phyloP scores from a whole-genome alignment of 1,140 invertebrate genomes.

The Aphaenogaster rudis region DNA sequence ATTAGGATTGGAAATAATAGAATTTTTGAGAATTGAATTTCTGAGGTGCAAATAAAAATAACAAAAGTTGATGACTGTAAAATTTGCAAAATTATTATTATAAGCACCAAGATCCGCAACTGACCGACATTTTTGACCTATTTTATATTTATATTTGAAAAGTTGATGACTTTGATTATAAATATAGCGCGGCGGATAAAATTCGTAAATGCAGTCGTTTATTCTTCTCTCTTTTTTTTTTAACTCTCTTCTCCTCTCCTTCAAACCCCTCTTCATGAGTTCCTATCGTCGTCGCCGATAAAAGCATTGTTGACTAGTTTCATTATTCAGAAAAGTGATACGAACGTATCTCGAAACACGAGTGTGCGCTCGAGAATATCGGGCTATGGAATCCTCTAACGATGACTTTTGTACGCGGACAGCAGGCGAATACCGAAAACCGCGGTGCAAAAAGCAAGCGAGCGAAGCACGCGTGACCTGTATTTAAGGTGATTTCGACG shows the following conservation, averaged over 20 bases:
- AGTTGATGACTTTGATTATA: not conserved
- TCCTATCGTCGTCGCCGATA: slow-evolving; percentile 15
- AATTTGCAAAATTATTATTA: no score
- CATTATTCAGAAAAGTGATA: slow-evolving; percentile 27
- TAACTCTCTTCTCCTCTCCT: no score
- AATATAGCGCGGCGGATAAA: not conserved
- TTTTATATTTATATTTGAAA: no score
- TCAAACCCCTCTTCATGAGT: not conserved
- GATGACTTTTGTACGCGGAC: slow-evolving; percentile 70
- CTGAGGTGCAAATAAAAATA: no score
- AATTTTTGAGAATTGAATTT: not conserved
- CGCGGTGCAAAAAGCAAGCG: slow-evolving; percentile 27
- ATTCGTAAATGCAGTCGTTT: not conserved
- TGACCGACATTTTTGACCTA: no score
- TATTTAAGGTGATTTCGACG: slow-evolving; percentile 73
- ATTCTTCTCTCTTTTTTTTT: not conserved
- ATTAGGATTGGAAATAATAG: not conserved
- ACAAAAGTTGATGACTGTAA: no score
- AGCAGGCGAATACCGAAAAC: slow-evolving; percentile 64
- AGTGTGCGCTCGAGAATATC: slow-evolving; percentile 5
- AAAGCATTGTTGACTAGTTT: not conserved
- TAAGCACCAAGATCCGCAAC: no score
- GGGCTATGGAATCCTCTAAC: slow-evolving; percentile 54
- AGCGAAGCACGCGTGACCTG: slow-evolving; percentile 76
- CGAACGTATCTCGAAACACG: not conserved